Percentiles rank a stretch among this genome's conserved stretches.
phyloP scores from a whole-genome alignment of 2,888 invertebrate species.

The Cerceris rybyensis region DNA sequence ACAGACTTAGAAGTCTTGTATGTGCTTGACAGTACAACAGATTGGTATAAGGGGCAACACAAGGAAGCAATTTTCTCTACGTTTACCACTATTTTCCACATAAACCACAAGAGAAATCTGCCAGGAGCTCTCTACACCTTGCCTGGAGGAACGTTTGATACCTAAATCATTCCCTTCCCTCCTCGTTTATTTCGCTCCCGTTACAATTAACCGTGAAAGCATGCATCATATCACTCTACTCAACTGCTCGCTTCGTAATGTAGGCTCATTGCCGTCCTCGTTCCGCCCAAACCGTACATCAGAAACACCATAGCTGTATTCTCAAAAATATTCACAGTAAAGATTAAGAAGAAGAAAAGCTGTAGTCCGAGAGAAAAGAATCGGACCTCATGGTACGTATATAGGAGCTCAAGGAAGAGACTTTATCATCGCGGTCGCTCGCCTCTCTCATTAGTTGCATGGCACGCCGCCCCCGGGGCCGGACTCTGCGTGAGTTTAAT shows the following conservation, averaged over 20 bases:
- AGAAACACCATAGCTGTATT: background rate
- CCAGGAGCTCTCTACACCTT: background rate
- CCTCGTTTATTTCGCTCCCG: slow-evolving; percentile 40
- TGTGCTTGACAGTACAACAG: no score
- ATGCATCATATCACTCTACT: background rate
- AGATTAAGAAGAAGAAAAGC: slow-evolving; percentile 12
- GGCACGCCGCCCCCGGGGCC: slow-evolving; percentile 75
- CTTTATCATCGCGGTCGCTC: slow-evolving; percentile 74
- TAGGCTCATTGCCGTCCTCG: background rate
- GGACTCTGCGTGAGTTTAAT: slow-evolving; percentile 79
- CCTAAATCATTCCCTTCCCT: slow-evolving; percentile 17
- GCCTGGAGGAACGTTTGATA: slow-evolving; percentile 32
- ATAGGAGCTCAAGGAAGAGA: slow-evolving; percentile 52
- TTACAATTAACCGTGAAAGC: slow-evolving; percentile 39
- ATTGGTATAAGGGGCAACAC: no score
- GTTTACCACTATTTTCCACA: no score
- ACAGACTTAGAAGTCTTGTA: no score
- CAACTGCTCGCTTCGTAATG: background rate
- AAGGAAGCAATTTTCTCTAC: no score
- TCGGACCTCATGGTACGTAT: slow-evolving; percentile 46
- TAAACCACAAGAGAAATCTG: background rate
- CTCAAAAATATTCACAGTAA: slow-evolving; percentile 14
- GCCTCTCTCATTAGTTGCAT: slow-evolving; percentile 79
- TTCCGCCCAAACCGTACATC: background rate
- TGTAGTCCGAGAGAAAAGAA: slow-evolving; percentile 40